Conservation (phyloP, 2,888 invertebrate genomes). For the Gryllus longicercus region DNA sequence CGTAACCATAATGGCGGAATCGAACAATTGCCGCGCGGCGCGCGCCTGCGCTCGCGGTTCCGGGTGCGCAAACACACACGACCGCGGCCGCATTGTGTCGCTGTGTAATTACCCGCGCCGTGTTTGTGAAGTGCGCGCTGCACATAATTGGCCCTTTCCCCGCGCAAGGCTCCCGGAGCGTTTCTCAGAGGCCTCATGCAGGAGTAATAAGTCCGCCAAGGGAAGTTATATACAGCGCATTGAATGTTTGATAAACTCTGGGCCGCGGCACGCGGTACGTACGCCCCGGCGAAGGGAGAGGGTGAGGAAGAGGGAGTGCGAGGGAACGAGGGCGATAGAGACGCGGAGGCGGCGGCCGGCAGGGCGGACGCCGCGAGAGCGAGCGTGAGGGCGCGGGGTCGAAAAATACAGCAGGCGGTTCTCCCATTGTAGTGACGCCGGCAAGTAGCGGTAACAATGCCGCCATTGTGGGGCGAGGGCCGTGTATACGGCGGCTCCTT, state of each 20-base stretch:
- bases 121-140: neutral
- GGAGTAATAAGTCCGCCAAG: neutral
- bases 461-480: neutral
- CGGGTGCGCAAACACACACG: neutral
- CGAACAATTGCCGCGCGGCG: neutral
- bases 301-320: neutral
- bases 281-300: neutral
- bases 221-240: conserved; percentile 8
- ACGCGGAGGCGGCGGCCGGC: neutral
- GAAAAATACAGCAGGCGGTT: neutral
- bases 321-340: neutral
- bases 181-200: neutral
- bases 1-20: neutral
- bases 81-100: neutral
- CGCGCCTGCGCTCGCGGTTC: neutral
- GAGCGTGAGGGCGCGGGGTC: neutral
- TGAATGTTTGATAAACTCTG: neutral
- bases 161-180: neutral
- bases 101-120: conserved; percentile 10
- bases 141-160: neutral
- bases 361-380: neutral
- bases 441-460: conserved; percentile 17
- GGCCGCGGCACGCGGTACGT: neutral
- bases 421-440: neutral
- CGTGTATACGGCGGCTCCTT: conserved; percentile 1